These are phyloP conservation scores for Cirrhinus molitorella DNA, from an alignment of 2,797 vertebrate species.

Conservation along the genomic window DNA sequence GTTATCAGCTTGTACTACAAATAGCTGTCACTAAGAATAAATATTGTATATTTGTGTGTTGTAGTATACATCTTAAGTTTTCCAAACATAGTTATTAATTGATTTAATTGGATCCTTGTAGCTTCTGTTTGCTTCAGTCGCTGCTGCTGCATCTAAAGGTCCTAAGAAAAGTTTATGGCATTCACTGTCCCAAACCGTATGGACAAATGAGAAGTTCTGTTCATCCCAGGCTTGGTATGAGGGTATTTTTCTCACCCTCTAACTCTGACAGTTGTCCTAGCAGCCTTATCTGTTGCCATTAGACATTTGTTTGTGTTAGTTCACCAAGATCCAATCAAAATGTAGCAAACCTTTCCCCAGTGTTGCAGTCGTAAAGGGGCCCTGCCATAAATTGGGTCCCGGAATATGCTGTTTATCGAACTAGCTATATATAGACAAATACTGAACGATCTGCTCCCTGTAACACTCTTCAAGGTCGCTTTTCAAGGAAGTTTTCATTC, in stretches of 20 bases:
- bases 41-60: no score
- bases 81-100: no score
- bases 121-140: no score
- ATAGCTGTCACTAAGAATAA: not conserved
- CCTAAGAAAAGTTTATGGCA: no score
- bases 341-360: not conserved
- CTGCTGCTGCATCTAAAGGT: no score
- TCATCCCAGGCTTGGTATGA: no score
- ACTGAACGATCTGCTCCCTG: not conserved
- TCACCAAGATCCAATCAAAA: conserved; percentile 1
- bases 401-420: not conserved
- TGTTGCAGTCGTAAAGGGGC: not conserved
- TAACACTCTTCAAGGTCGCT: not conserved
- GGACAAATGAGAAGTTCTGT: not conserved
- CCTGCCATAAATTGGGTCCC: not conserved
- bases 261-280: not conserved
- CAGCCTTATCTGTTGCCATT: not conserved
- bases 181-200: no score
- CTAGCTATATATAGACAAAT: not conserved
- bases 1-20: no score
- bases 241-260: not conserved
- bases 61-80: no score
- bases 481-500: not conserved
- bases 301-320: not conserved
- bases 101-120: no score